Conservation (phyloP, 2,888 invertebrate species). For the Ecdyonurus torrentis region DNA sequence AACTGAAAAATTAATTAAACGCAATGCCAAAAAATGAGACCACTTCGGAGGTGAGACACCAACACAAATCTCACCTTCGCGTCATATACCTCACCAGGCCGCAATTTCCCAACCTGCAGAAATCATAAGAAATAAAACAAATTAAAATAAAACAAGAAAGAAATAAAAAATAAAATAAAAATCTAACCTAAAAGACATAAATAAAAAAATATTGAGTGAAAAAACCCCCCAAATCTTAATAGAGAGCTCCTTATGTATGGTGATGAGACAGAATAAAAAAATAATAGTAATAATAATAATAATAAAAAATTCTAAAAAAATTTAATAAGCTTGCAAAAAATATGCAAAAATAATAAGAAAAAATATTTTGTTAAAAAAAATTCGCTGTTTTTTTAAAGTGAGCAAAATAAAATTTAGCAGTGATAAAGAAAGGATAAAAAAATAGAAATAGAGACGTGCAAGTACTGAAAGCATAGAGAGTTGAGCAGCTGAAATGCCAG, state of each 20-base stretch:
- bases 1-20: not conserved
- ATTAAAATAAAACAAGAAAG: slow-evolving; percentile 16
- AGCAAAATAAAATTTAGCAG: slow-evolving; percentile 9
- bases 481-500: slow-evolving; percentile 10
- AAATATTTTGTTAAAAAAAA: slow-evolving; percentile 12
- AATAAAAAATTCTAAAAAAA: slow-evolving; percentile 2
- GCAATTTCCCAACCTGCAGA: slow-evolving; percentile 54
- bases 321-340: slow-evolving; percentile 5
- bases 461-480: slow-evolving; percentile 14
- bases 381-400: slow-evolving; percentile 6
- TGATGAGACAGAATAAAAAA: not conserved
- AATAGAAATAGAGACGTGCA: slow-evolving; percentile 10
- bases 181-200: slow-evolving; percentile 4
- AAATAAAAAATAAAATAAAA: slow-evolving; percentile 16
- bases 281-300: not conserved
- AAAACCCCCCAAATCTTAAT: not conserved
- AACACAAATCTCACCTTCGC: slow-evolving; percentile 55
- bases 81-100: slow-evolving; percentile 61
- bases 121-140: slow-evolving; percentile 21
- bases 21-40: slow-evolving; percentile 21
- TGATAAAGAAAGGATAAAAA: slow-evolving; percentile 13
- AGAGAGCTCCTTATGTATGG: not conserved
- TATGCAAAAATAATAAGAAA: slow-evolving; percentile 8
- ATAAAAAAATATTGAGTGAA: not conserved
- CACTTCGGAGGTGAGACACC: slow-evolving; percentile 23